Percentiles rank a stretch among this genome's conserved stretches.
phyloP scores from a whole-genome alignment of 2,113 vertebrate species.

The Erythrolamprus reginae region DNA sequence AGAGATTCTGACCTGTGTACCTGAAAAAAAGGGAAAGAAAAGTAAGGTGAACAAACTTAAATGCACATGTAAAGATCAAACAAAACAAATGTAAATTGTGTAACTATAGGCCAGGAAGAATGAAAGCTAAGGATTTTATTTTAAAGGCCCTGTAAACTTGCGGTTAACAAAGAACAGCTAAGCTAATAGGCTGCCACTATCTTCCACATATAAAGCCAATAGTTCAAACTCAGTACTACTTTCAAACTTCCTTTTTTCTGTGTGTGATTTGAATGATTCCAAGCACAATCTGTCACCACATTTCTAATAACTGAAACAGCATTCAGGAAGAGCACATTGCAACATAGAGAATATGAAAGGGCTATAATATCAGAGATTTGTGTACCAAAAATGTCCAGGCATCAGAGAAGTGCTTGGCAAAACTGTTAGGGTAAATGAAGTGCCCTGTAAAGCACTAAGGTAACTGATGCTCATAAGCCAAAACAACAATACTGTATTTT shows the following conservation, averaged over 20 bases:
- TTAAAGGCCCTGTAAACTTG: neutral
- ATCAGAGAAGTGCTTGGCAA: neutral
- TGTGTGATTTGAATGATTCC: neutral
- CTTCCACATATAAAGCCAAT: neutral
- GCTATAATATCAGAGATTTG: neutral
- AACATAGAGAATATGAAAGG: neutral
- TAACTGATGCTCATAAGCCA: neutral
- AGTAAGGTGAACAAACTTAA: neutral
- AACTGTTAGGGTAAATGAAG: neutral
- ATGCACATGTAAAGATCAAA: conserved; percentile 2
- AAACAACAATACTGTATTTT: neutral
- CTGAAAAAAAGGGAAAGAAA: conserved; percentile 15
- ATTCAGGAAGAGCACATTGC: neutral
- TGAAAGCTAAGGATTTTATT: neutral
- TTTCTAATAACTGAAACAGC: neutral
- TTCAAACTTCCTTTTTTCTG: neutral
- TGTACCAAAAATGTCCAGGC: neutral
- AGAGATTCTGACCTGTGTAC: neutral
- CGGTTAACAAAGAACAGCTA: conserved; percentile 1
- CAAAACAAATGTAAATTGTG: neutral
- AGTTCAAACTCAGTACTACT: neutral
- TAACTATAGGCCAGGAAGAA: neutral
- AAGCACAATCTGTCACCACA: neutral
- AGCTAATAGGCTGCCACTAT: neutral
- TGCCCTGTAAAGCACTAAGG: neutral